Percentiles rank a stretch among this genome's conserved stretches.
These are phyloP conservation scores for Agrenia bidenticulata DNA, from an alignment of 2,888 invertebrate species.

Conservation along the genomic window DNA sequence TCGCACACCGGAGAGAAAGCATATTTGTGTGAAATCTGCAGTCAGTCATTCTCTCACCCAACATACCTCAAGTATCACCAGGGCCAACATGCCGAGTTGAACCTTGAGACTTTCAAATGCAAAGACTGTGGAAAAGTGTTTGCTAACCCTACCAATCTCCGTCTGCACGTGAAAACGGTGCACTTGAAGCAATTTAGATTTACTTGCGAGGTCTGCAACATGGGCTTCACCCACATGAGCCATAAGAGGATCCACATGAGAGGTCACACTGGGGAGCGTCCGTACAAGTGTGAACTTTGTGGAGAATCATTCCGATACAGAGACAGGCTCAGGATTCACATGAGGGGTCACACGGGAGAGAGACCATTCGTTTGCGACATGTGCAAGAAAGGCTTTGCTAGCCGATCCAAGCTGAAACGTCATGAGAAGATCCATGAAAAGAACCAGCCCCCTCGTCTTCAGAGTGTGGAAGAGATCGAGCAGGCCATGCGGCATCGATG, in stretches of 20 bases:
- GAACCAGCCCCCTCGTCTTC: background rate
- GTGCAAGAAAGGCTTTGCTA: slow-evolving; percentile 29
- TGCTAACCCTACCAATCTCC: slow-evolving; percentile 38
- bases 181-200: slow-evolving; percentile 38
- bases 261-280: slow-evolving; percentile 28
- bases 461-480: background rate
- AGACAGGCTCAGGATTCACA: slow-evolving; percentile 30
- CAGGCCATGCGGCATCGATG: slow-evolving; percentile 9
- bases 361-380: slow-evolving; percentile 24
- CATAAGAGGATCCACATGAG: slow-evolving; percentile 29
- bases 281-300: slow-evolving; percentile 27
- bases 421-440: slow-evolving; percentile 29
- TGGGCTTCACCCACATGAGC: slow-evolving; percentile 27
- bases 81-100: slow-evolving; percentile 34
- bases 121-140: slow-evolving; percentile 37
- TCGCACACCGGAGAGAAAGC: slow-evolving; percentile 39
- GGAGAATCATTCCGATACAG: slow-evolving; percentile 26
- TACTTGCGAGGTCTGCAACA: slow-evolving; percentile 30
- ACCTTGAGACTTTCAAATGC: slow-evolving; percentile 34
- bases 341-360: slow-evolving; percentile 34
- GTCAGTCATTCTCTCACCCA: slow-evolving; percentile 38
- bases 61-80: slow-evolving; percentile 41
- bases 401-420: slow-evolving; percentile 23
- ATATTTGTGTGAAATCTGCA: slow-evolving; percentile 40
- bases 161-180: slow-evolving; percentile 35